These are phyloP conservation scores for Nylanderia fulva DNA, from an alignment of 1,140 invertebrate genomes.

Conservation along the genomic window DNA sequence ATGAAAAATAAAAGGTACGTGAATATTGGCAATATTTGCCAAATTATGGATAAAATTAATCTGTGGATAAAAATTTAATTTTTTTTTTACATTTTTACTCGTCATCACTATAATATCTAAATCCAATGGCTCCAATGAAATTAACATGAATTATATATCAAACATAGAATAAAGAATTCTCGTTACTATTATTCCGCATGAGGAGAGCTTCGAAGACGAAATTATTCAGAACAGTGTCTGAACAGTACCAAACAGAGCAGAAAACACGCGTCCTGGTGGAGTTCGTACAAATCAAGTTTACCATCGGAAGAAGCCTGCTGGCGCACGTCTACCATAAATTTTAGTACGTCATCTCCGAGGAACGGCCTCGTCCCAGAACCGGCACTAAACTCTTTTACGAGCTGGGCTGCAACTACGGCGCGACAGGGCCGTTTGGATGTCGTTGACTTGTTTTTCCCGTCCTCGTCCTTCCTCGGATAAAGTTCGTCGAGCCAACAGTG, in stretches of 20 bases:
- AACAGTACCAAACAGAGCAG: neutral
- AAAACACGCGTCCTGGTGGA: neutral
- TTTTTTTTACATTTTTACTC: neutral
- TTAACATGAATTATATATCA: neutral
- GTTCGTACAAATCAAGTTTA: conserved; percentile 43
- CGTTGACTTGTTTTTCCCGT: conserved; percentile 71
- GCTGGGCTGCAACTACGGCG: conserved; percentile 38
- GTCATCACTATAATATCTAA: neutral
- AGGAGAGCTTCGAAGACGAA: neutral
- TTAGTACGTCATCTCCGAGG: conserved; percentile 74
- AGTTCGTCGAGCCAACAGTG: neutral
- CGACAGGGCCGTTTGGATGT: conserved; percentile 60
- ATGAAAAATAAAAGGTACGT: neutral
- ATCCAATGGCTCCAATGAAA: neutral
- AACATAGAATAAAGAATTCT: neutral
- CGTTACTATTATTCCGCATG: neutral
- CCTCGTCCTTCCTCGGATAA: conserved; percentile 34
- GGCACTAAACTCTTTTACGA: conserved; percentile 74
- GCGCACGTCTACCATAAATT: conserved; percentile 69
- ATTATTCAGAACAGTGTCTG: neutral
- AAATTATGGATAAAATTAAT: neutral
- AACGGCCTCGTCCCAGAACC: conserved; percentile 78
- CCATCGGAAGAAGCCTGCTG: conserved; percentile 66
- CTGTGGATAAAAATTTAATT: neutral
- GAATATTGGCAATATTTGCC: neutral